Base-by-base conservation (phyloP, 37 sponge, comb jelly and placozoan species). In the Cliona cf. orientalis region DNA sequence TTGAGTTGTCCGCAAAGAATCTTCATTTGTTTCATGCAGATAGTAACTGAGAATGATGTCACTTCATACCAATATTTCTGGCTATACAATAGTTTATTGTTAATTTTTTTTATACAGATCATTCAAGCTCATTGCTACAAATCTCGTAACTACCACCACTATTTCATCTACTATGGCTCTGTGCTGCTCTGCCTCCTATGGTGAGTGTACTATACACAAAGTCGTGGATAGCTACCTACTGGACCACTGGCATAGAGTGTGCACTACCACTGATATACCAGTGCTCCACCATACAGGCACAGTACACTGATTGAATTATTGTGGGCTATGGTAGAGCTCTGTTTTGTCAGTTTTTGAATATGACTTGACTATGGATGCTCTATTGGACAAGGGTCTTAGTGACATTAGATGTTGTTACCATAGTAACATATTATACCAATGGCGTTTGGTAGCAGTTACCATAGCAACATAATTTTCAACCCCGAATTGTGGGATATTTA, bases 61-160 rank as follows among this genome's bases (percentile, higher is more conserved):
- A n/a, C n/a, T n/a, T n/a, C n/a, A n/a, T n/a, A n/a, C n/a, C n/a
- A n/a, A n/a, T n/a, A n/a, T n/a, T n/a, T n/a, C n/a, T n/a, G n/a
- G n/a, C n/a, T n/a, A n/a, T n/a, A n/a, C n/a, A n/a, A n/a, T n/a
- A n/a, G n/a, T n/a, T n/a, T n/a, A n/a, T n/a, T n/a, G n/a, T n/a
- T n/a, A n/a, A n/a, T n/a, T n/a, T 42, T 22, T 40, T 26, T 31
- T 19, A 55, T 41, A 64, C 72, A 91, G 92, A 57, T 82, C 6
- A 43, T 91, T 63, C 92, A 91, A 59, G 82, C 58, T 42, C 92
- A 91, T 69, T 76, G 69, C 42, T 76, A 82, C 61, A 71, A 64
- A n/a, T 46, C 82, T 58, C 82, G 43, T 59, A 81, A 75, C 75
- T 86, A 87, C 58, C 76, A 76, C 28, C 92, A 91, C 21, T 91